phyloP scores from a whole-genome alignment of 2,888 invertebrate species.

The Heliconius aoede region DNA sequence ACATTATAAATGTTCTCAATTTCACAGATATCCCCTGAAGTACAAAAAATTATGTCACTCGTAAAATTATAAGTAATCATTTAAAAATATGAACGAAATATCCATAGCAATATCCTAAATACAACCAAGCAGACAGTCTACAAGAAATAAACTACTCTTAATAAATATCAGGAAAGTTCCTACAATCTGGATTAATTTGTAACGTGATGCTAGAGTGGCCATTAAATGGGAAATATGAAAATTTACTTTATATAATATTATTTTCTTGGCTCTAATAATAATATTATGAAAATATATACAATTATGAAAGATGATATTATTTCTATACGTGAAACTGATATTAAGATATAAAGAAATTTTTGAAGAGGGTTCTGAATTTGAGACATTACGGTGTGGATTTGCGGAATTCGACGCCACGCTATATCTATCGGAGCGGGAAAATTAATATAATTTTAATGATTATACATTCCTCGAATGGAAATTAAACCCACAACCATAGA shows the following conservation, averaged over 20 bases:
- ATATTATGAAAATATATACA: too few relatives aligned
- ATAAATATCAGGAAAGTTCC: slow-evolving; percentile 49
- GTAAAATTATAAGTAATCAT: not conserved
- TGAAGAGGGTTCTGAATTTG: not conserved
- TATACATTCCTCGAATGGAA: not conserved
- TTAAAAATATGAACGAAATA: not conserved
- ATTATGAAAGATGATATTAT: too few relatives aligned
- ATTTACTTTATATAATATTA: not conserved
- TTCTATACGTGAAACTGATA: too few relatives aligned
- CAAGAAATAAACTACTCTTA: slow-evolving; percentile 44
- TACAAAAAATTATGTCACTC: not conserved
- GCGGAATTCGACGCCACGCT: not conserved
- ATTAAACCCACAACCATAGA: not conserved
- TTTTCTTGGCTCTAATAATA: too few relatives aligned
- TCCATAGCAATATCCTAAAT: slow-evolving; percentile 18
- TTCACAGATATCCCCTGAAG: too few relatives aligned
- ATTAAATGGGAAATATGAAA: not conserved
- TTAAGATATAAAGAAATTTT: not conserved
- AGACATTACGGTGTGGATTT: not conserved
- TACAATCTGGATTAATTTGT: slow-evolving; percentile 50
- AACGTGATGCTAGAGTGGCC: slow-evolving; percentile 39
- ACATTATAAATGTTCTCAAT: too few relatives aligned
- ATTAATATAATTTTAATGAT: too few relatives aligned
- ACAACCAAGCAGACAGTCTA: slow-evolving; percentile 39
- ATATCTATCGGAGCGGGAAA: not conserved